These are phyloP conservation scores for Myxocyprinus asiaticus DNA, from an alignment of 2,113 vertebrate genomes.

Conservation along the genomic window DNA sequence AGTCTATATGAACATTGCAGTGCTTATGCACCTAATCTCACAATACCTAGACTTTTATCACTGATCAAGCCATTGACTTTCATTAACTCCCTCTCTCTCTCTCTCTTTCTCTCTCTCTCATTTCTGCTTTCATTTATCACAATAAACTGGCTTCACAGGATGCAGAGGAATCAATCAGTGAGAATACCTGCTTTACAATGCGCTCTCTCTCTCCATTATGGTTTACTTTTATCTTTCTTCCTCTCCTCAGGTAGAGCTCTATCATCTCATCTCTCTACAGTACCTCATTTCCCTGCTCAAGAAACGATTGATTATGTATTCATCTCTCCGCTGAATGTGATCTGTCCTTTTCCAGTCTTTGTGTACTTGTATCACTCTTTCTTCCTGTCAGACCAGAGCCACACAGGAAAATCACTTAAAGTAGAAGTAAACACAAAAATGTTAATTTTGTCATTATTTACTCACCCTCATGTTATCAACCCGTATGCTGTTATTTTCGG, in stretches of 20 bases:
- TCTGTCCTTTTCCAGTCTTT: neutral
- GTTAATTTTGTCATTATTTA: too few species aligned
- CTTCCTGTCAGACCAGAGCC: neutral
- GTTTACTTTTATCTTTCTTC: slow-evolving; percentile 6
- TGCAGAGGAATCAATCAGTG: slow-evolving; percentile 4
- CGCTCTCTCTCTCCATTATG: slow-evolving; percentile 1
- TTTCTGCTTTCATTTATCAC: neutral
- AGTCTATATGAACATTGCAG: too few species aligned
- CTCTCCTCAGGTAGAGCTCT: neutral
- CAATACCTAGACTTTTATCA: neutral
- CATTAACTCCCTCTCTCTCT: neutral
- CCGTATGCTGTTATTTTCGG: too few species aligned
- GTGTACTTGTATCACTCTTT: neutral
- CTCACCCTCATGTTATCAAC: too few species aligned
- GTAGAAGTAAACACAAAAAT: too few species aligned
- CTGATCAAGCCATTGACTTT: slow-evolving; percentile 8
- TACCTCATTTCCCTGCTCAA: neutral
- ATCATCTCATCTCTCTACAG: neutral
- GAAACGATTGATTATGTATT: slow-evolving; percentile 3
- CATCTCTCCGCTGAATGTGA: neutral
- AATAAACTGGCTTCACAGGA: neutral
- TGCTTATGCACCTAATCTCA: neutral
- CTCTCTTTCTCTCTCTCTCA: neutral
- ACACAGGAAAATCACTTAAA: too few species aligned
- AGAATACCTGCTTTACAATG: neutral